Conservation (phyloP, 2,113 vertebrate species). For the Amblyopsis rosae region DNA sequence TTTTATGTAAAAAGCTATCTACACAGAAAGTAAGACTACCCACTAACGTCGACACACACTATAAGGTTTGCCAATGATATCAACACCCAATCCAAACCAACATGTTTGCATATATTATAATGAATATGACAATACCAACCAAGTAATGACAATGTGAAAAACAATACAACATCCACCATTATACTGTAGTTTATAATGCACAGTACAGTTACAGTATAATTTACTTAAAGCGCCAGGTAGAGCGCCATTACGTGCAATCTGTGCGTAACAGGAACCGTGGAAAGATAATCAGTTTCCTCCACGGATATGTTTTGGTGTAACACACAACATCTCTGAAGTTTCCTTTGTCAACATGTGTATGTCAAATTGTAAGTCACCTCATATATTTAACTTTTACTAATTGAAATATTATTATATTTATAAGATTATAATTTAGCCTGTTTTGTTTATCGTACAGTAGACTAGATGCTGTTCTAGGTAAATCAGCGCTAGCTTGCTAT, state of each 20-base stretch:
- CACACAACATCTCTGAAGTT: slow-evolving; percentile 57
- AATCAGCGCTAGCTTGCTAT: neutral
- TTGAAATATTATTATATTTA: slow-evolving; percentile 22
- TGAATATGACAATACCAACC: too few species aligned
- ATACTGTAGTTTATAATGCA: too few species aligned
- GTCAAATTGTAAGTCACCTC: neutral
- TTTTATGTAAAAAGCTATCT: too few species aligned
- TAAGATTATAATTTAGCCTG: neutral
- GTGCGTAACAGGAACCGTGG: slow-evolving; percentile 35
- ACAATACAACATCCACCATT: too few species aligned
- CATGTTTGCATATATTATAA: too few species aligned
- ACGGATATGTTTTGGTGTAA: slow-evolving; percentile 65
- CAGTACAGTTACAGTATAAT: too few species aligned
- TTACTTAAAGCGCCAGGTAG: too few species aligned
- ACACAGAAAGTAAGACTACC: too few species aligned
- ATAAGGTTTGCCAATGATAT: too few species aligned
- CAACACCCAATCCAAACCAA: too few species aligned
- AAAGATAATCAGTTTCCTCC: fast-evolving
- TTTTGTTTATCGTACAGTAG: neutral
- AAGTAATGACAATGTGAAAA: too few species aligned
- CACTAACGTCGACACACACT: too few species aligned
- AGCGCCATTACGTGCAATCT: neutral
- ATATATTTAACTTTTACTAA: neutral
- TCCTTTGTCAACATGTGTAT: slow-evolving; percentile 42
- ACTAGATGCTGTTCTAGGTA: neutral